Evolutionary conservation across 2,888 invertebrate genomes (phyloP), one percentile per base, ranked within the genome.

Genomic region (Copidosoma aretas): DNA sequence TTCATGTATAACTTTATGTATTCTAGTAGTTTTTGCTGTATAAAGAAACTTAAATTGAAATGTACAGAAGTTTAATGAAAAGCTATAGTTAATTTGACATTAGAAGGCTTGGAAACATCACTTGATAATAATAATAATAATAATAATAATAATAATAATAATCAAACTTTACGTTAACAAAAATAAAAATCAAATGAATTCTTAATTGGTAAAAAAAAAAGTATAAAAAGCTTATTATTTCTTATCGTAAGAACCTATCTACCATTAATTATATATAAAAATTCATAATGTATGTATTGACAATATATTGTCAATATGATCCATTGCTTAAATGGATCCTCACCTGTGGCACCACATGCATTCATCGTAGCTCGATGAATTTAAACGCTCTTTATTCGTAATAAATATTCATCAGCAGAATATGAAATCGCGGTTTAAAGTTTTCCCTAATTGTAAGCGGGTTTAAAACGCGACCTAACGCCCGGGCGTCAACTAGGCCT

Each of bases 381-480:
- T 77, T 71, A 74, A 67, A 75, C 64, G 5, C 21, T 19, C 62
- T 52, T 54, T 60, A n/a, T n/a, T 32, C 54, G 43, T 64, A 39
- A 57, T 46, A 51, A 32, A 52, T 74, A 71, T 71, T 65, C 74
- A 73, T 69, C 72, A 74, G 78, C 80, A 79, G 68, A n/a, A 63
- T 61, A 22, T 52, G 56, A 61, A 53, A 49, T 60, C 69, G 69
- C 69, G 67, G 46, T 64, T 69, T 69, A 14, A 71, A 64, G 64
- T 69, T 73, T 71, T 72, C 71, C 67, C 70, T 70, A 74, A 70
- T 71, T 70, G 60, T 73, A 25, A 75, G 73, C 82, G 82, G 82
- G 81, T 83, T 83, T 82, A 82, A 77, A 81, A 79, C 83, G 82
- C 83, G 83, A 80, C 80, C 82, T 82, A 80, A 73, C 64, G 70